These are phyloP conservation scores for Pygocentrus nattereri DNA, from an alignment of 2,797 vertebrate species.

Conservation along the genomic window DNA sequence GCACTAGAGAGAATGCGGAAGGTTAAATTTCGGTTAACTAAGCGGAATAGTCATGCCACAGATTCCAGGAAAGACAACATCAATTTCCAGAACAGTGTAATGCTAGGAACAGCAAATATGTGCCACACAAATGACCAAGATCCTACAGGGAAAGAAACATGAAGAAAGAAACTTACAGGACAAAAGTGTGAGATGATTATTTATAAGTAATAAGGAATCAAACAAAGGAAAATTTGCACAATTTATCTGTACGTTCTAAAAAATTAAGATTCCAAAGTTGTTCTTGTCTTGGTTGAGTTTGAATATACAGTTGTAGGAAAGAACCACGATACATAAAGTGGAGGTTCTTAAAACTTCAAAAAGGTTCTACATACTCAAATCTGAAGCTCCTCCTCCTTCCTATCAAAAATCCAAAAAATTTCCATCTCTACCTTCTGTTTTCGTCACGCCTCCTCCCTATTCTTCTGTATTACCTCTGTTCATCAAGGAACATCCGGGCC, in stretches of 20 bases:
- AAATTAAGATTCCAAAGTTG: too few relatives aligned
- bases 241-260: too few relatives aligned
- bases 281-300: too few relatives aligned
- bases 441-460: too few relatives aligned
- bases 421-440: neutral
- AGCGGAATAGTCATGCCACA: neutral
- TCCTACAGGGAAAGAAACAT: too few relatives aligned
- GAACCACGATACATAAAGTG: neutral
- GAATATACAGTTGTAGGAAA: too few relatives aligned
- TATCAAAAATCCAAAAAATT: neutral
- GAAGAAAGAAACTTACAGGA: neutral
- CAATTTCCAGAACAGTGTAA: neutral
- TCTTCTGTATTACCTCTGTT: too few relatives aligned
- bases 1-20: neutral
- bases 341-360: too few relatives aligned
- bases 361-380: neutral
- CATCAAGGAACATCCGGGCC: too few relatives aligned
- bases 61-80: constrained; percentile 6
- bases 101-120: neutral
- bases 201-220: too few relatives aligned
- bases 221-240: too few relatives aligned
- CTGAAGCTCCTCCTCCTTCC: too few relatives aligned
- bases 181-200: neutral
- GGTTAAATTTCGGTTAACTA: neutral
- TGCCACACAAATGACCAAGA: neutral